Evolutionary conservation across 2,888 invertebrate genomes (phyloP).

Genomic region (Cantharis rustica): DNA sequence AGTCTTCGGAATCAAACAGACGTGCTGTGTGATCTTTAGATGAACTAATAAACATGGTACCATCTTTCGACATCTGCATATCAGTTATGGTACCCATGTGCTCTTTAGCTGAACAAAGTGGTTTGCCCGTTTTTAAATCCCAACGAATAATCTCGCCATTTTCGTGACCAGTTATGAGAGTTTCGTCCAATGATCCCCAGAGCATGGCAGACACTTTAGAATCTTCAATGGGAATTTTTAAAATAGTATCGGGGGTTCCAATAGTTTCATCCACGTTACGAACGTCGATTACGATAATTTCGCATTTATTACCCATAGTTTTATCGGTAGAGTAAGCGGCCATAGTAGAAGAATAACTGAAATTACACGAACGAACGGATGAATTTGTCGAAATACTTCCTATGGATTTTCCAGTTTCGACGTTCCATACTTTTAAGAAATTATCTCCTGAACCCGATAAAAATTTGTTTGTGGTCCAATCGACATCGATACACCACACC

Average conservation of each 20-base stretch:
- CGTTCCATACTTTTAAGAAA: slow-evolving; percentile 91
- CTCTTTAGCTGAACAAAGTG: slow-evolving; percentile 76
- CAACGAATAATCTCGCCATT: slow-evolving; percentile 91
- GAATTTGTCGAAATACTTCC: slow-evolving; percentile 81
- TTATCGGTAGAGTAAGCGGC: slow-evolving; percentile 93
- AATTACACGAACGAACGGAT: slow-evolving; percentile 89
- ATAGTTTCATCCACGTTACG: slow-evolving; percentile 76
- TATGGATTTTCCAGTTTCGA: slow-evolving; percentile 77
- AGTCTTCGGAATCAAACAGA: slow-evolving; percentile 86
- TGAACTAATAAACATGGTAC: slow-evolving; percentile 95
- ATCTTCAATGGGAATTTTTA: slow-evolving; percentile 78
- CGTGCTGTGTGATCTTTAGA: slow-evolving; percentile 97
- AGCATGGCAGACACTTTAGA: slow-evolving; percentile 89
- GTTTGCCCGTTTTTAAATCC: slow-evolving; percentile 89
- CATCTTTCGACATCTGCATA: slow-evolving; percentile 92
- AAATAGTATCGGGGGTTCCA: slow-evolving; percentile 71
- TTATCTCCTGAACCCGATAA: slow-evolving; percentile 93
- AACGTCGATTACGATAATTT: slow-evolving; percentile 86
- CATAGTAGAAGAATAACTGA: slow-evolving; percentile 91
- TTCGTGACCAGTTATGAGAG: slow-evolving; percentile 91
- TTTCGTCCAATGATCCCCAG: slow-evolving; percentile 94
- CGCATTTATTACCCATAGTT: slow-evolving; percentile 88
- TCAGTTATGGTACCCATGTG: slow-evolving; percentile 91
- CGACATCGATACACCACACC: slow-evolving; percentile 97
- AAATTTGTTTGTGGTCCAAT: slow-evolving; percentile 90